These are phyloP conservation scores for Calliopum simillimum DNA, from an alignment of 2,888 invertebrate genomes.

Conservation along the genomic window DNA sequence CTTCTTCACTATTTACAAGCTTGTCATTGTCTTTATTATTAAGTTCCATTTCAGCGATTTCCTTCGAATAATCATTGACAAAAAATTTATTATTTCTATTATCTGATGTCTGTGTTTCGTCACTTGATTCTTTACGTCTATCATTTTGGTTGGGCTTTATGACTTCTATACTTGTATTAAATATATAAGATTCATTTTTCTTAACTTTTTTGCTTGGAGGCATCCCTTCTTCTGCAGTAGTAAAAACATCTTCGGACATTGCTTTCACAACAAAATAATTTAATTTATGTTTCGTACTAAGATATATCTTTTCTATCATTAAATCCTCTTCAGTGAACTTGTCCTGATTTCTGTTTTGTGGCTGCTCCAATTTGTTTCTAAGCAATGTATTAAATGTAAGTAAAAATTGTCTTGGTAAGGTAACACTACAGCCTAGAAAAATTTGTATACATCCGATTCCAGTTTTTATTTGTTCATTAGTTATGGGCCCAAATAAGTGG, in stretches of 20 bases:
- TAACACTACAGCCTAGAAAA: slow-evolving; percentile 6
- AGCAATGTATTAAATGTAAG: slow-evolving; percentile 6
- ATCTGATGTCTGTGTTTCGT: background rate
- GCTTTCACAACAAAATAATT: slow-evolving; percentile 26
- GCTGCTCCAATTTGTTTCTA: slow-evolving; percentile 4
- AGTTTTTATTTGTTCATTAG: background rate
- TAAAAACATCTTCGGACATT: background rate
- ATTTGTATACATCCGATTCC: background rate
- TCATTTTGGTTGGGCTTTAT: too few species aligned
- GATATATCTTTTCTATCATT: slow-evolving; percentile 6
- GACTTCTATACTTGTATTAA: too few species aligned
- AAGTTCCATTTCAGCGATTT: slow-evolving; percentile 30
- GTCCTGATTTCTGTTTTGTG: background rate
- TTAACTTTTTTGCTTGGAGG: background rate
- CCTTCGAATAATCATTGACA: background rate
- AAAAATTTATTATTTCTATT: background rate
- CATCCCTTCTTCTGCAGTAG: background rate
- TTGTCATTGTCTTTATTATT: slow-evolving; percentile 1
- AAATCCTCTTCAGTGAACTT: background rate
- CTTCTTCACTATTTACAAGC: background rate
- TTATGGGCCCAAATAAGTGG: slow-evolving; percentile 2
- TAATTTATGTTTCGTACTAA: slow-evolving; percentile 8
- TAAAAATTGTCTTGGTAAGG: slow-evolving; percentile 1
- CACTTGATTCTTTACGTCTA: too few species aligned
- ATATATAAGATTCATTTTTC: background rate